phyloP scores from a whole-genome alignment of 2,113 vertebrate genomes.

The Embiotoca jacksoni region DNA sequence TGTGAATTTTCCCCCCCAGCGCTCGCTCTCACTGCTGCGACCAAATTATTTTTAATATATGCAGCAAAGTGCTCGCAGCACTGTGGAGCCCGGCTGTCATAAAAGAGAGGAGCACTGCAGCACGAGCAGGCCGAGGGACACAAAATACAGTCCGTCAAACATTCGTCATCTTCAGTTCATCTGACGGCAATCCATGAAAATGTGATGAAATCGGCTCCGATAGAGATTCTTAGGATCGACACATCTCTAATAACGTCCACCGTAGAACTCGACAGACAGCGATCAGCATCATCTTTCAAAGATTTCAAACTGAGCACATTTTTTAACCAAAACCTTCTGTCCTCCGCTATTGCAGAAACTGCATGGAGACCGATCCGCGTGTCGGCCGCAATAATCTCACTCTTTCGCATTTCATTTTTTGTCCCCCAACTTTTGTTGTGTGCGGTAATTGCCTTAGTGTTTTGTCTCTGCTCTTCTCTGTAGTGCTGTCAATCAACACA shows the following conservation, averaged over 20 bases:
- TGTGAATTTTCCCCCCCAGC: too few relatives aligned
- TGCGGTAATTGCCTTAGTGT: constrained; percentile 5
- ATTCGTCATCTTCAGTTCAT: neutral
- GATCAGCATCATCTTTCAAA: too few relatives aligned
- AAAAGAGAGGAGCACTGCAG: neutral
- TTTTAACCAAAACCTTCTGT: too few relatives aligned
- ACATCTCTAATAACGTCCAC: too few relatives aligned
- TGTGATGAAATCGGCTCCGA: neutral
- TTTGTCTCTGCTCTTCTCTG: neutral
- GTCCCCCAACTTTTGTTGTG: neutral
- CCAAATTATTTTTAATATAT: neutral
- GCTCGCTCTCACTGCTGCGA: neutral
- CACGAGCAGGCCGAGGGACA: too few relatives aligned
- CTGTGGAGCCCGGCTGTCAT: neutral
- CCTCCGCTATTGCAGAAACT: too few relatives aligned
- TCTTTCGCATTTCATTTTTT: neutral
- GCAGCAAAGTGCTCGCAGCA: neutral
- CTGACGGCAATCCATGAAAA: neutral
- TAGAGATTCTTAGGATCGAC: too few relatives aligned
- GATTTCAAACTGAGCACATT: too few relatives aligned
- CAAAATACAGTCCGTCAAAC: neutral
- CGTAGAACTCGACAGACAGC: too few relatives aligned
- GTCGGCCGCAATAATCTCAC: too few relatives aligned
- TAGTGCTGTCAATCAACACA: neutral
- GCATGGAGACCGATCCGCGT: too few relatives aligned